A percentile compares a stretch with the other conserved stretches of the same genome.
Conservation (phyloP, 2,888 invertebrate species). For the Schizaphis graminum region DNA sequence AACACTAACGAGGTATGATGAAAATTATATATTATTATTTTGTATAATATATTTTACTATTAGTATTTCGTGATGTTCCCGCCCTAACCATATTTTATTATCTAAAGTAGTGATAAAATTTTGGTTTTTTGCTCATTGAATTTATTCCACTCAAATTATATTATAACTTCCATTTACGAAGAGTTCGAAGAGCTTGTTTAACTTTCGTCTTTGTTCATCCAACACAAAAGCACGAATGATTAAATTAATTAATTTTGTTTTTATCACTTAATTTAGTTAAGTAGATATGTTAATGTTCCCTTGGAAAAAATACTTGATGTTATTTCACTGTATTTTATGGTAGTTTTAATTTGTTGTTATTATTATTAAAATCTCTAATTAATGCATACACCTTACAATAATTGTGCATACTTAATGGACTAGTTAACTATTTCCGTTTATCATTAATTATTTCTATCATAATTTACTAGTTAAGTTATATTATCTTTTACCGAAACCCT, state of each 20-base stretch:
- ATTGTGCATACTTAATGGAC: not conserved
- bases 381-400: not conserved
- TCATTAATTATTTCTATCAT: not conserved
- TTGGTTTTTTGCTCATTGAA: not conserved
- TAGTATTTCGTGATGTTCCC: not conserved
- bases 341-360: not conserved
- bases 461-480: not conserved
- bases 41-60: not conserved
- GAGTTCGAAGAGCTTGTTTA: not conserved
- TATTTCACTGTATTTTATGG: not conserved
- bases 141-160: not conserved
- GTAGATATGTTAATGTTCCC: not conserved
- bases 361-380: not conserved
- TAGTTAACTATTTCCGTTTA: not conserved
- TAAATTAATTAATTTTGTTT: conserved; percentile 1
- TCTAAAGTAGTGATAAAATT: not conserved
- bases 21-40: conserved; percentile 7
- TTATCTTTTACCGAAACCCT: not conserved
- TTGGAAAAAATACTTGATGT: not conserved
- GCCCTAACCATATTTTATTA: not conserved
- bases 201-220: not conserved
- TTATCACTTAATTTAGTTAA: not conserved
- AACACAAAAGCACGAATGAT: not conserved
- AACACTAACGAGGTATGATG: conserved; percentile 73
- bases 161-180: not conserved